Base-by-base conservation (phyloP, 2,797 vertebrate species). In the Cossypha niveicapilla region DNA sequence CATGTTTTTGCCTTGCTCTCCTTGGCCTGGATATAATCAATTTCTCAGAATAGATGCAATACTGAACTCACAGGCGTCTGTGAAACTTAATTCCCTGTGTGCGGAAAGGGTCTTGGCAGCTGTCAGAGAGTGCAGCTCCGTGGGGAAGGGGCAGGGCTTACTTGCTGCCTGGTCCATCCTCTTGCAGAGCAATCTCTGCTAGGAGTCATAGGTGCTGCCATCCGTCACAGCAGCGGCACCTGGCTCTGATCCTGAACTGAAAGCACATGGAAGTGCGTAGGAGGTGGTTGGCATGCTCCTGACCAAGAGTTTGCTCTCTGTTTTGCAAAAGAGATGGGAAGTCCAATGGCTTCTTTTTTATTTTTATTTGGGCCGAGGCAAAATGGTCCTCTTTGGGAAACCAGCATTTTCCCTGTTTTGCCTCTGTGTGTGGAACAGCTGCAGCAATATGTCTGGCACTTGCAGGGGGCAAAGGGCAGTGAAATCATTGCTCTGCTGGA, bases 41-140 rank as follows among this genome's bases (percentile, higher is more conserved):
- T 95, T 96, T 94, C 92, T 95, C 84, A 91, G 88, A 91, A 93
- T 91, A 94, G 88, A 92, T 54, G 86, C 68, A 83, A 94, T 75
- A 72, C 57, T 88, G 84, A 95, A 89, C 72, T 83, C 88, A 77
- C 61, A 68, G 54, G 25, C 21, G 0, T 56, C 72, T 61, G 84
- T 86, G 94, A 91, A 93, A 92, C 96, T 91, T 71, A 91, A 92
- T 95, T 95, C 95, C 60, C 54, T 92, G 42, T 47, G 23, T 78
- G 80, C 0, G 0, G 78, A 92, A 91, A 91, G 57, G 42, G 39
- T 89, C 94, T 91, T 93, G 90, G 93, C 88, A 94, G 84, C 68
- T 87, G 72, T 54, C 50, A 51, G 62, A 34, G 56, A 80, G 89
- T 30, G 42, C 81, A 70, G 72, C 68, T 92, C 57, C 0, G 0